Evolutionary conservation across 2,797 vertebrate species (phyloP), one percentile per base, ranked within the genome.

Genomic region (Dicrostonyx torquatus): DNA sequence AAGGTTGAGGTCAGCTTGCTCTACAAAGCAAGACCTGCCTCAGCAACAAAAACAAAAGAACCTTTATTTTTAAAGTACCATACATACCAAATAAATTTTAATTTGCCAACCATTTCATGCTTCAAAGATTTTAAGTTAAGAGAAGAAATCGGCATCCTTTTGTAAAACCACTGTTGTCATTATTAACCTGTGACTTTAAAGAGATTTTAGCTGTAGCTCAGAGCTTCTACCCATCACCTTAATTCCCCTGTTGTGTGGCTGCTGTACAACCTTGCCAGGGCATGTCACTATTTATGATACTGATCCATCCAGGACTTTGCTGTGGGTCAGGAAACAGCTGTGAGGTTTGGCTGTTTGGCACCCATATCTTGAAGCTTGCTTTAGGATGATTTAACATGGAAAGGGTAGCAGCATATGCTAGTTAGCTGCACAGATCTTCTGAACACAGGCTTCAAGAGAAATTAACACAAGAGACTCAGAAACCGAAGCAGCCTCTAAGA

Each of bases 281-380:
- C 62, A 14, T 68, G 68, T 55, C 66, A 37, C 62, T 77, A 18
- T 92, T 93, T 40, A 73, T 90, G 95, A 92, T 89, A 37, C 70
- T 83, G 40, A 90, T 85, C 93, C 43, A 64, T 6, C 55, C 43
- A n/a, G 84, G 76, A 40, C 77, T 93, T 89, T 70, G 77, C 89
- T 90, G 1, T 62, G 83, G 93, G 87, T 18, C 87, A 77, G 50
- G 93, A 64, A 84, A 90, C 91, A 96, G 91, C 94, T 93, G 91
- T 77, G 78, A 86, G 87, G 58, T 31, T 50, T 45, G 34, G 60
- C 64, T 64, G 17, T 17, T 76, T 93, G 96, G 62, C 94, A 72
- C 1, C 31, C 22, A 45, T 87, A 31, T 91, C 40, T 68, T 60
- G 55, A 77, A 85, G 73, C 80, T 96, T 50, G 7, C 75, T 48